These are phyloP conservation scores for Polyommatus icarus DNA, from an alignment of 2,888 invertebrate genomes.

Conservation along the genomic window DNA sequence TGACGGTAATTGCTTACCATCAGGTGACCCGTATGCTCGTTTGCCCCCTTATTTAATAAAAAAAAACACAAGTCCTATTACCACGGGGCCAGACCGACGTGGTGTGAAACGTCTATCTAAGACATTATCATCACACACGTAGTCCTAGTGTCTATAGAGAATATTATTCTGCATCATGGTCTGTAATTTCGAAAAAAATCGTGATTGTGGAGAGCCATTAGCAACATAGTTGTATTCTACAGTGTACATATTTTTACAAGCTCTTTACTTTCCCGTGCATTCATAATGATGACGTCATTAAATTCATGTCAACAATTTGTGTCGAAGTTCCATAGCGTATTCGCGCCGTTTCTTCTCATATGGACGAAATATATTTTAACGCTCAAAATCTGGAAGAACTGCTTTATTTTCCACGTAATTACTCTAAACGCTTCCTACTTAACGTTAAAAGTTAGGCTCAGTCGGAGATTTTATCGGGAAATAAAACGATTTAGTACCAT, in stretches of 20 bases:
- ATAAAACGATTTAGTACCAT: conserved; percentile 14
- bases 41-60: too few species aligned
- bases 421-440: neutral
- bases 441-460: neutral
- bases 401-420: neutral
- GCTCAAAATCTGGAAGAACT: neutral
- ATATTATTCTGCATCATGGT: neutral
- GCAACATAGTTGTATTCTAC: neutral
- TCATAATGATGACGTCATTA: conserved; percentile 2
- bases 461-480: neutral
- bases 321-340: neutral
- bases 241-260: neutral
- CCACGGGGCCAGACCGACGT: too few species aligned
- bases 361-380: neutral
- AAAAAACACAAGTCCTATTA: too few species aligned
- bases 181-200: neutral
- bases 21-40: too few species aligned
- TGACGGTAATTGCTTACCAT: too few species aligned
- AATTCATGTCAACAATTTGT: neutral
- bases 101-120: neutral
- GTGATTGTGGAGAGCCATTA: neutral
- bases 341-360: too few species aligned
- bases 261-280: neutral
- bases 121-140: neutral
- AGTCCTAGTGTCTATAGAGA: neutral